Evolutionary conservation across 2,888 invertebrate species (phyloP), one percentile per base, ranked within the genome.

Genomic region (Clepsis dumicolana): DNA sequence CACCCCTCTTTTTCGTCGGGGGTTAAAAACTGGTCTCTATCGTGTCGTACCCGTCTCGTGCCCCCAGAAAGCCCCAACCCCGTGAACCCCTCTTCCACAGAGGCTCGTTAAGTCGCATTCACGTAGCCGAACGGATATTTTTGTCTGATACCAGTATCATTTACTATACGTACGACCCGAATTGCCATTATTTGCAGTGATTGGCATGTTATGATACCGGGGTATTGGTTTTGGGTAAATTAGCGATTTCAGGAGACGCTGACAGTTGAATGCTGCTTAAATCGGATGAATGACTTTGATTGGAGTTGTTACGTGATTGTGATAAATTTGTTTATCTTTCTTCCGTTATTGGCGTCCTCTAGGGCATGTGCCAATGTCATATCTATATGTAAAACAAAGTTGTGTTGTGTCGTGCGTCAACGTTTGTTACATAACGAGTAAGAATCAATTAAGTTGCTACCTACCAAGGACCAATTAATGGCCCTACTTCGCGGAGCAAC

Each of bases 61-160:
- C 0, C 0, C 0, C 72, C 0, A 79, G 80, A 84, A 70, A 5
- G 4, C 1, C 16, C 4, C 38, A 72, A 72, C 73, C 74, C 75
- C 80, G 78, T 75, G 82, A 80, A 80, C 82, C 86, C 86, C 86
- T 83, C 84, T 86, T 85, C 83, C 77, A 82, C 81, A 82, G 86
- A 74, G 82, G 84, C 90, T 91, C 90, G 91, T 91, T 91, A 91
- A 87, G 89, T 85, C 84, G 83, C 86, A 91, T 91, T 91, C 91
- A 91, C 84, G 89, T 85, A 83, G 80, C 82, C 86, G 82, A 85
- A 86, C 86, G 82, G 89, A 90, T 90, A 91, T 90, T 90, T 89
- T 86, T 86, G 84, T 75, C 73, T 68, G 70, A 65, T 70, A 65
- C 29, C 48, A 56, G 60, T 67, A 63, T 67, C 67, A 67, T 63